Evolutionary conservation across 2,888 invertebrate genomes (phyloP).

Genomic region (Protonemura montana): DNA sequence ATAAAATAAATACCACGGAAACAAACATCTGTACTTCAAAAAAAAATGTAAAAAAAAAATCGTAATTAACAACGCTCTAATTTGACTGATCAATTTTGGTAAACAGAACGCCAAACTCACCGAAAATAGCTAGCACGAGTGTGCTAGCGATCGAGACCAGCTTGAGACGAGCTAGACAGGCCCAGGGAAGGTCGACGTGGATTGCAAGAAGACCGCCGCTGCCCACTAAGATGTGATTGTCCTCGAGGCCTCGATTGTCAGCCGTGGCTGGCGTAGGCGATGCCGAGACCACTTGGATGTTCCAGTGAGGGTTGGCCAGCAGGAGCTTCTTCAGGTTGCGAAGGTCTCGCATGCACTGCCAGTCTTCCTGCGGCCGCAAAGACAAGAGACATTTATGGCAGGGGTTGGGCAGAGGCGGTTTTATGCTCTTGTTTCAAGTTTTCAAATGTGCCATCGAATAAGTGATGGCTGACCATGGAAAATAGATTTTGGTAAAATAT

Average conservation of each 20-base stretch:
- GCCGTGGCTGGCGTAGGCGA: not conserved
- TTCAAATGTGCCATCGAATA: no score
- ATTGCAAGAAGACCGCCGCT: constrained; percentile 30
- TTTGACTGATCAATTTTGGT: no score
- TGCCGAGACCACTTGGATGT: constrained; percentile 65
- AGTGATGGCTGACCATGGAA: no score
- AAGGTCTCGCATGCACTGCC: constrained; percentile 1
- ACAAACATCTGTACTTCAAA: no score
- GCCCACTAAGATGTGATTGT: constrained; percentile 24
- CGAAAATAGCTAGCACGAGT: constrained; percentile 2
- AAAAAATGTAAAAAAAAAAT: no score
- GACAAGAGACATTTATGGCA: no score
- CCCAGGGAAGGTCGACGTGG: constrained; percentile 42
- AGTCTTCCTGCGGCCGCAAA: not conserved
- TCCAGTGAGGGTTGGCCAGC: constrained; percentile 77
- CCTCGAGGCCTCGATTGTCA: not conserved
- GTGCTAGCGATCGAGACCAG: not conserved
- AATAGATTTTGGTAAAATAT: no score
- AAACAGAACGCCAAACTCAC: constrained; percentile 28
- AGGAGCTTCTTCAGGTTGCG: constrained; percentile 68
- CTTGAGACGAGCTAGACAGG: constrained; percentile 42
- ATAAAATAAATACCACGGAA: no score
- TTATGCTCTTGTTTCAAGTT: no score
- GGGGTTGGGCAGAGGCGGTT: no score
- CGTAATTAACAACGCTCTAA: no score